These are phyloP conservation scores for Apodemia duryi DNA, from an alignment of 2,888 invertebrate genomes.

Conservation along the genomic window DNA sequence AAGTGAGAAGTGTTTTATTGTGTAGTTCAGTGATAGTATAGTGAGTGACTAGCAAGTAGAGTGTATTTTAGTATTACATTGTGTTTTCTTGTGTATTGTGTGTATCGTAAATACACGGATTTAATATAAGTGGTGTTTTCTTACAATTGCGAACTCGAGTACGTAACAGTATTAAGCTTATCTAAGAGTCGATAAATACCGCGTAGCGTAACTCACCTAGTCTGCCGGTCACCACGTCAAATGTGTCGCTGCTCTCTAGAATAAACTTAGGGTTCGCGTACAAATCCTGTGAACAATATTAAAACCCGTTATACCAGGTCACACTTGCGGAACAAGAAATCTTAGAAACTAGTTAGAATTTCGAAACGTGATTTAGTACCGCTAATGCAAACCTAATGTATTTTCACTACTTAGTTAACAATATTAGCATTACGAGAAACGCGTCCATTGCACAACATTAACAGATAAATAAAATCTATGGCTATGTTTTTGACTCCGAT, in stretches of 20 bases:
- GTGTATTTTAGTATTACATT: too few species aligned
- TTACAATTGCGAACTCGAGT: too few species aligned
- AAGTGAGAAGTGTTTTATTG: too few species aligned
- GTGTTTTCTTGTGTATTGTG: too few species aligned
- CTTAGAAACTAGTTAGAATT: conserved; percentile 6
- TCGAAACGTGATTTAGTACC: not conserved
- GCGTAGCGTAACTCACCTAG: conserved; percentile 83
- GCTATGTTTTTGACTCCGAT: too few species aligned
- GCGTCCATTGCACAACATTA: not conserved
- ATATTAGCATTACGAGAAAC: too few species aligned
- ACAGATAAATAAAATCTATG: not conserved
- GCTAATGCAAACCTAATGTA: not conserved
- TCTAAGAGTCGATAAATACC: not conserved
- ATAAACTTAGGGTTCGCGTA: conserved; percentile 88
- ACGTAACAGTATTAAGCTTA: not conserved
- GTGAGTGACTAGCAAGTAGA: too few species aligned
- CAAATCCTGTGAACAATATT: conserved; percentile 82
- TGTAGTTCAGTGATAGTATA: too few species aligned
- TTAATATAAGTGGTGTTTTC: too few species aligned
- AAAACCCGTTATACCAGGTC: conserved; percentile 24
- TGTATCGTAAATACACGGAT: too few species aligned
- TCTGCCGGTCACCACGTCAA: conserved; percentile 92
- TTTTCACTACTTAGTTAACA: not conserved
- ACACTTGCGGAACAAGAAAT: conserved; percentile 1
- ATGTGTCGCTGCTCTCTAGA: conserved; percentile 87